Conservation (phyloP, 2,113 vertebrate species). For the Pteruthius melanotis region DNA sequence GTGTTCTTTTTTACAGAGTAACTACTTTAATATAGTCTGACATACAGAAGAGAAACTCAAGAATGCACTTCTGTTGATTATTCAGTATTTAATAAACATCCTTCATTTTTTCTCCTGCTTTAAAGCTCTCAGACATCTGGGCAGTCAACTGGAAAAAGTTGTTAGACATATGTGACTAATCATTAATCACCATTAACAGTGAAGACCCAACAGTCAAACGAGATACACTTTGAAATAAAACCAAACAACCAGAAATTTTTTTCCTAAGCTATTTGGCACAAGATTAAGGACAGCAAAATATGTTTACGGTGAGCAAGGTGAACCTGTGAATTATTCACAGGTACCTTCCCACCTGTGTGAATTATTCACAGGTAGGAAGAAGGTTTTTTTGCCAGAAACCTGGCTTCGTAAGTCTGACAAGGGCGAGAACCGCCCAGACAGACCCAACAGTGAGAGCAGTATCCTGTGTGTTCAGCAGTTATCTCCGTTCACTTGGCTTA, state of each 20-base stretch:
- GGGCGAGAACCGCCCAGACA: not conserved
- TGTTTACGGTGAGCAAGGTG: not conserved
- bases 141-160: not conserved
- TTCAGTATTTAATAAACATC: not conserved
- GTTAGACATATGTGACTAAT: not conserved
- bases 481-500: not conserved
- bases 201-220: not conserved
- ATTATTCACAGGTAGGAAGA: not conserved
- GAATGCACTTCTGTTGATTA: not conserved
- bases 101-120: not conserved
- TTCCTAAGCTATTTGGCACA: not conserved
- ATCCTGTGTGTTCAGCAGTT: not conserved
- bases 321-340: not conserved
- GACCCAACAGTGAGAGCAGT: not conserved
- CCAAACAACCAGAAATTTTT: not conserved
- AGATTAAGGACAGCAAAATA: not conserved
- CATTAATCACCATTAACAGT: not conserved
- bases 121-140: not conserved
- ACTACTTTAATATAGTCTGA: not conserved
- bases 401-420: not conserved
- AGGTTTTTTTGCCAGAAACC: not conserved
- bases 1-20: not conserved
- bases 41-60: not conserved
- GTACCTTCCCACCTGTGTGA: not conserved
- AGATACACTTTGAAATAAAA: not conserved